A percentile compares a stretch with the other conserved stretches of the same genome.
These are phyloP conservation scores for Sprattus sprattus DNA, from an alignment of 2,113 vertebrate genomes.

Conservation along the genomic window DNA sequence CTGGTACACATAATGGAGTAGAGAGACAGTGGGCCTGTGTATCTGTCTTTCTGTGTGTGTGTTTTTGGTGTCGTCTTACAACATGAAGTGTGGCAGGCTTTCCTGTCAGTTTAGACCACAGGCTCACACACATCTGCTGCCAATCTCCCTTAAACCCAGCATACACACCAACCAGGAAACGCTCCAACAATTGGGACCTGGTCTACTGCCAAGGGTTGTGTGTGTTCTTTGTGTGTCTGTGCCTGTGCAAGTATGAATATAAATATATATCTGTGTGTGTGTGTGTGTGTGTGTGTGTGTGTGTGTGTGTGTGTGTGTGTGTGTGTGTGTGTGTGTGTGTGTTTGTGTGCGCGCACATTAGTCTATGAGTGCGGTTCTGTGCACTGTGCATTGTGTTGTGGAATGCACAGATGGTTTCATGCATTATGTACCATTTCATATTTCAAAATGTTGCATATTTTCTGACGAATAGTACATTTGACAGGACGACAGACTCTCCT, in stretches of 20 bases:
- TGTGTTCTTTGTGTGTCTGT: not conserved
- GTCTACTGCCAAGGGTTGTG: conserved; percentile 30
- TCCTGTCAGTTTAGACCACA: conserved; percentile 34
- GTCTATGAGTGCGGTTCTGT: not conserved
- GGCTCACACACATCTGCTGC: conserved; percentile 40
- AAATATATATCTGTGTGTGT: not conserved
- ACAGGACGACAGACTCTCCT: not conserved
- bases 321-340: not conserved
- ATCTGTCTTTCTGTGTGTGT: not conserved
- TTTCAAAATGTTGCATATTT: not conserved
- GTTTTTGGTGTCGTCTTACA: conserved; percentile 35
- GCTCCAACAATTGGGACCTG: conserved; percentile 38
- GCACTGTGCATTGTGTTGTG: not conserved
- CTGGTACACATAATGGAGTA: not conserved
- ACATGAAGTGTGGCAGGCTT: conserved; percentile 38
- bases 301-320: not conserved
- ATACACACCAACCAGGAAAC: conserved; percentile 41
- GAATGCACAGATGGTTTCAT: conserved; percentile 10
- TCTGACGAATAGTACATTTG: conserved; percentile 1
- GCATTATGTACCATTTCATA: conserved; percentile 14
- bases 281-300: not conserved
- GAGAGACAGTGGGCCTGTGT: not conserved
- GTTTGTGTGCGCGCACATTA: not conserved
- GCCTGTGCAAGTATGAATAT: not conserved
- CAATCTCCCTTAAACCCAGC: conserved; percentile 25